Evolutionary conservation across 1,140 invertebrate species (phyloP).

Genomic region (Drosophila micromelanica): DNA sequence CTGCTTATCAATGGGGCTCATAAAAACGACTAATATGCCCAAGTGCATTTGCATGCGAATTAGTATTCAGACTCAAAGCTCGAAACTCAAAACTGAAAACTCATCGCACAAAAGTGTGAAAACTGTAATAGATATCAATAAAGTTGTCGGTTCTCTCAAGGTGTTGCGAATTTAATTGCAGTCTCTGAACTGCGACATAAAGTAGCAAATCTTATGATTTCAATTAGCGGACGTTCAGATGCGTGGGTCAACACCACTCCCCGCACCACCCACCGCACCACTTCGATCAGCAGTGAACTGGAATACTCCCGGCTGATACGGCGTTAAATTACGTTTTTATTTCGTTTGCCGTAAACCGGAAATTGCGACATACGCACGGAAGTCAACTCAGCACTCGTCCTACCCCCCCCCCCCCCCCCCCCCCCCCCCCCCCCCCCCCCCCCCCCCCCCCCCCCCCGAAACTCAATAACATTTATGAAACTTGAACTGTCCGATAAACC

Average conservation of each 20-base stretch:
- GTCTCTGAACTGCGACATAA: constrained; percentile 42
- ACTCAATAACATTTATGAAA: constrained; percentile 78
- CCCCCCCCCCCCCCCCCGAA: no score
- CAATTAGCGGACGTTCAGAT: constrained; percentile 57
- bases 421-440: no score
- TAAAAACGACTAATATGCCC: constrained; percentile 69
- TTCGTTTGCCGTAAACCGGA: constrained; percentile 80
- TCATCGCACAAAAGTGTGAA: constrained; percentile 62
- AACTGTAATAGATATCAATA: constrained; percentile 81
- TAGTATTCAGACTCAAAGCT: constrained; percentile 14
- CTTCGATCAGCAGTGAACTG: not conserved
- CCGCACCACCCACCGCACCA: not conserved
- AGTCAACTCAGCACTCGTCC: no score
- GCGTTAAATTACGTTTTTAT: constrained; percentile 81
- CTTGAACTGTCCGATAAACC: constrained; percentile 55
- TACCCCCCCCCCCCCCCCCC: no score
- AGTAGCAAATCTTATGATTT: constrained; percentile 73
- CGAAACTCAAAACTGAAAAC: constrained; percentile 29
- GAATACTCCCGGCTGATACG: constrained; percentile 35
- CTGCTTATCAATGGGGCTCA: constrained; percentile 58
- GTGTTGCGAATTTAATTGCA: constrained; percentile 58
- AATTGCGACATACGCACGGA: constrained; percentile 82
- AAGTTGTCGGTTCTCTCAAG: constrained; percentile 61
- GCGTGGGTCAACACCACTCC: constrained; percentile 14
- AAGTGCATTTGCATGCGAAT: constrained; percentile 58